A percentile compares a stretch with the other conserved stretches of the same genome.
Conservation (phyloP, 2,888 invertebrate genomes). For the Unio pictorum region DNA sequence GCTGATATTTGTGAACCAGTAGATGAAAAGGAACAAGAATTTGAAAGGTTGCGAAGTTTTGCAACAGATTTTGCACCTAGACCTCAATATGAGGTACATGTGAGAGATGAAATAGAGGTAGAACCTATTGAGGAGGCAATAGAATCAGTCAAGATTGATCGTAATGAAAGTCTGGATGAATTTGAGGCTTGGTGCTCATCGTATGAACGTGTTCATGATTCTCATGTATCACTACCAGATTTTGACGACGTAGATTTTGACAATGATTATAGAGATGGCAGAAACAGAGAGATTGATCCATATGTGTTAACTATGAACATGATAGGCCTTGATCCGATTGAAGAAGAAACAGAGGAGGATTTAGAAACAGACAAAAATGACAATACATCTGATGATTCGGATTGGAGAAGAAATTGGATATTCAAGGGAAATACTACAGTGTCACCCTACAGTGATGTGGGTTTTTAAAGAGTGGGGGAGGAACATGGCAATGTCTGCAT, state of each 20-base stretch:
- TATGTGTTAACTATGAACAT: slow-evolving; percentile 59
- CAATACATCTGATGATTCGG: slow-evolving; percentile 17
- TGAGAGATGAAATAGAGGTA: slow-evolving; percentile 40
- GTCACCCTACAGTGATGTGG: slow-evolving; percentile 43
- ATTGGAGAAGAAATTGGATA: slow-evolving; percentile 60
- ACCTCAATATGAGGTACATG: slow-evolving; percentile 32
- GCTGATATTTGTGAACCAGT: slow-evolving; percentile 7
- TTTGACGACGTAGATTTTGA: slow-evolving; percentile 51
- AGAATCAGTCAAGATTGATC: slow-evolving; percentile 37
- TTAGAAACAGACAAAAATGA: slow-evolving; percentile 45
- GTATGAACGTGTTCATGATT: slow-evolving; percentile 47
- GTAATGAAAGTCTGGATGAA: slow-evolving; percentile 45
- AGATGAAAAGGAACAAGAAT: slow-evolving; percentile 38
- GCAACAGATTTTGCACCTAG: slow-evolving; percentile 45
- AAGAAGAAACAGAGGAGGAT: slow-evolving; percentile 61
- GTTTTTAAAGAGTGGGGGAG: slow-evolving; percentile 26
- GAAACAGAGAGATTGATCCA: slow-evolving; percentile 57
- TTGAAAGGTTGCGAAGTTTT: slow-evolving; percentile 53
- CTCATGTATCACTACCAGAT: slow-evolving; percentile 40
- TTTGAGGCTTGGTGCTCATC: slow-evolving; percentile 42
- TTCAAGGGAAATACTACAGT: slow-evolving; percentile 43
- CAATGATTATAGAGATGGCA: slow-evolving; percentile 49
- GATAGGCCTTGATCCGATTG: slow-evolving; percentile 45
- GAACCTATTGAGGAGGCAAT: slow-evolving; percentile 46
- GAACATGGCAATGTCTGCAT: slow-evolving; percentile 43